Conservation (phyloP, 2,797 vertebrate species). For the Enteromius treurensis region DNA sequence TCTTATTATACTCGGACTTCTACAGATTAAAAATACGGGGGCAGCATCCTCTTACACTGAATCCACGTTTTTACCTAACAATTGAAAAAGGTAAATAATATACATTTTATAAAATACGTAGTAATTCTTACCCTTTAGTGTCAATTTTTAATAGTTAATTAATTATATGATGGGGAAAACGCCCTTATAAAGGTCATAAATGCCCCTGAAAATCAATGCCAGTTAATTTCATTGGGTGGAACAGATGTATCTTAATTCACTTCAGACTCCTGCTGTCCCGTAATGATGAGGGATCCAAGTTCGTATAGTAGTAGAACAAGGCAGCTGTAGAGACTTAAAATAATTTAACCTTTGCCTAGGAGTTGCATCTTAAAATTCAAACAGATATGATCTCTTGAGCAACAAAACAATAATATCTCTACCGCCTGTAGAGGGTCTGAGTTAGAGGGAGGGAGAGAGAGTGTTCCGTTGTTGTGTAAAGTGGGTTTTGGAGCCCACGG, state of each 20-base stretch:
- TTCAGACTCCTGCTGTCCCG: slow-evolving; percentile 1
- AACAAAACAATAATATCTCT: background rate
- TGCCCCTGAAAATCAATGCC: background rate
- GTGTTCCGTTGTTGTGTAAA: slow-evolving; percentile 40
- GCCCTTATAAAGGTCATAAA: background rate
- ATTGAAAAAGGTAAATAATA: background rate
- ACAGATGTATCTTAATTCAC: slow-evolving; percentile 28
- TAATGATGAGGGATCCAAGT: slow-evolving; percentile 21
- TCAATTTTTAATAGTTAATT: background rate
- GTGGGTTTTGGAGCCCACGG: slow-evolving; percentile 34
- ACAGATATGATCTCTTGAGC: background rate
- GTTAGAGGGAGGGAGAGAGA: background rate
- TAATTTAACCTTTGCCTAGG: slow-evolving; percentile 43
- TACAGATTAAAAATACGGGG: background rate
- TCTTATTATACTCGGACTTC: background rate
- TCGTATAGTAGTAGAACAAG: background rate
- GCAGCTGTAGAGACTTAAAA: background rate
- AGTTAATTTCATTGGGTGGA: background rate
- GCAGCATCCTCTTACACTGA: background rate
- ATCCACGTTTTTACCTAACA: background rate
- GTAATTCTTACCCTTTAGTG: background rate
- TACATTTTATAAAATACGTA: background rate
- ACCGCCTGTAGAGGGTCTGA: slow-evolving; percentile 4
- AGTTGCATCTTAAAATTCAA: background rate
- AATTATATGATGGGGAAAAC: background rate